phyloP scores from a whole-genome alignment of 2,113 vertebrate genomes.

The Aleadryas rufinucha region DNA sequence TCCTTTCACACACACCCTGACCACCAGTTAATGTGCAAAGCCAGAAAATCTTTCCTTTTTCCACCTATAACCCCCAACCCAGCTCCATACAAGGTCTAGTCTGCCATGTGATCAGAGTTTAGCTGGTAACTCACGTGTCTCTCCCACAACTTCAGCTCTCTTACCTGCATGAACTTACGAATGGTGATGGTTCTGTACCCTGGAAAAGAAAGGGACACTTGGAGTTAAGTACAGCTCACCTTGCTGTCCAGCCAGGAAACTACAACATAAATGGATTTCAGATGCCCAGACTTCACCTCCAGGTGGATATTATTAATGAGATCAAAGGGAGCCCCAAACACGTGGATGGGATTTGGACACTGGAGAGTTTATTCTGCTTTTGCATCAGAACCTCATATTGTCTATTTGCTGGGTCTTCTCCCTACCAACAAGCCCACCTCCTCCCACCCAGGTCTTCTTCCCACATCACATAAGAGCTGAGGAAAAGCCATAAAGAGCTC shows the following conservation, averaged over 20 bases:
- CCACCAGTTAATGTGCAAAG: background rate
- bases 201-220: conserved; percentile 42
- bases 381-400: fast-evolving
- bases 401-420: background rate
- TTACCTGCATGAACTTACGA: conserved; percentile 96
- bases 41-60: background rate
- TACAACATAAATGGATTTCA: background rate
- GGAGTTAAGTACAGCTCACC: background rate
- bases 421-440: background rate
- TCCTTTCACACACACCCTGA: background rate
- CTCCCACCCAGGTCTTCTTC: background rate
- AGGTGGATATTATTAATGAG: background rate
- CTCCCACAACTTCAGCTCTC: background rate
- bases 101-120: background rate
- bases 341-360: background rate
- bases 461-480: background rate
- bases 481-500: background rate
- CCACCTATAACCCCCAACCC: background rate
- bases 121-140: background rate
- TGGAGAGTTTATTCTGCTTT: background rate
- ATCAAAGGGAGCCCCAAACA: background rate
- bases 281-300: background rate
- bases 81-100: background rate
- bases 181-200: conserved; percentile 87
- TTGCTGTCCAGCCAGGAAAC: background rate